Base-by-base conservation (phyloP, 2,797 vertebrate genomes). In the Oreonectes daqikongensis region DNA sequence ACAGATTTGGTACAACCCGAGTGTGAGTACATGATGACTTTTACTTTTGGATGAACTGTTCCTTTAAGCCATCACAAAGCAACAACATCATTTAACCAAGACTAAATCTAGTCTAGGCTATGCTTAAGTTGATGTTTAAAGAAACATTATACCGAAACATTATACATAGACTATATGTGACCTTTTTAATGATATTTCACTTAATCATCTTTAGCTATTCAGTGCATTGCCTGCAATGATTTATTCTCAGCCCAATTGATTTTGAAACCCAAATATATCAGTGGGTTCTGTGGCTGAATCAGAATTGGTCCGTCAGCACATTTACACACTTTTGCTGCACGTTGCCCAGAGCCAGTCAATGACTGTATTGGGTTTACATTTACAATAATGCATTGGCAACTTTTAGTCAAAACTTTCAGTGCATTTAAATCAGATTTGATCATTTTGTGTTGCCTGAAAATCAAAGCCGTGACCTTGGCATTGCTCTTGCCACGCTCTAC, bases 231-330 rank as follows among this genome's bases (percentile, higher is more conserved):
- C n/a, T 3, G 12, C 46, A 42, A 48, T 61, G 22, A 35, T 61
- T 28, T 2, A 35, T 50, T 48, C 57, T 48, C 30, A 53, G 72
- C 7, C 1, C 2, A 38, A 65, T 53, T 53, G 72, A 74, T 74
- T 42, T 28, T 53, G 60, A 65, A 53, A 28, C 22, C 48, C 53
- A 74, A 74, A 74, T 53, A 74, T 52, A 60, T 38, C 60, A 40
- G 32, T 40, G 22, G 72, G 38, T 64, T 40, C 60, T 50, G 59
- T 1, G 11, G 26, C 60, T 22, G 44, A 72, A 50, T 63, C 2
- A 53, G 50, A 12, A 53, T 3, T 44, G 55, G 42, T 18, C 26
- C 40, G 26, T 72, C 57, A 64, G 44, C 71, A 52, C 59, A 38
- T 66, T 65, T 26, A 75, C 44, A 55, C 35, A 24, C 61, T 63